phyloP scores from a whole-genome alignment of 37 sponge, comb jelly and placozoan species.

The Theonella swinhoei region DNA sequence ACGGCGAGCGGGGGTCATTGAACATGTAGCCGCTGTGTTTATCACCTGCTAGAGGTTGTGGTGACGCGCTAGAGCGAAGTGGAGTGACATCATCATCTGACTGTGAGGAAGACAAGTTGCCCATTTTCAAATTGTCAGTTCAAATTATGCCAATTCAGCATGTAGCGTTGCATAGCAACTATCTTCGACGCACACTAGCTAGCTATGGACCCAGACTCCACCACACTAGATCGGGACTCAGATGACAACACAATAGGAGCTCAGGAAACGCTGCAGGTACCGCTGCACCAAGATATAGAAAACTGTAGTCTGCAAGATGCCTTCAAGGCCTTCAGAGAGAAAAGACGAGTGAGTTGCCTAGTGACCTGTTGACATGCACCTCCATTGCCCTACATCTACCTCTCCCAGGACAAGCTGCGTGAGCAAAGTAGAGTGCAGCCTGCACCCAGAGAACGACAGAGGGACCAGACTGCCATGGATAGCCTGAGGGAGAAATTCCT shows the following conservation, averaged over 20 bases:
- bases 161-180: neutral
- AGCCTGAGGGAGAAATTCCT: slow-evolving; percentile 63
- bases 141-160: neutral
- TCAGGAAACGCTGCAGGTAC: neutral
- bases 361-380: neutral
- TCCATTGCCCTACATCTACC: neutral
- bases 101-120: neutral
- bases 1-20: slow-evolving; percentile 67
- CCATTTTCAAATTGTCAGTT: slow-evolving; percentile 8
- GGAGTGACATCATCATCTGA: neutral
- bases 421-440: neutral
- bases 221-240: too few species aligned
- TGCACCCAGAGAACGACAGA: neutral
- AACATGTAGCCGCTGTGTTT: slow-evolving; percentile 46
- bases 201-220: too few species aligned
- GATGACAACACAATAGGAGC: neutral
- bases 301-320: slow-evolving; percentile 71
- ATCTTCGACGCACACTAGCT: neutral
- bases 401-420: neutral
- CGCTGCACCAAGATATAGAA: neutral
- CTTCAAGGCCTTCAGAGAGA: slow-evolving; percentile 31
- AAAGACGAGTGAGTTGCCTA: slow-evolving; percentile 28
- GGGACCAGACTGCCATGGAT: slow-evolving; percentile 31
- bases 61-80: neutral
- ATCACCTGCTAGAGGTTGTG: neutral